phyloP scores from a whole-genome alignment of 2,888 invertebrate genomes.

The Thecophora atra region DNA sequence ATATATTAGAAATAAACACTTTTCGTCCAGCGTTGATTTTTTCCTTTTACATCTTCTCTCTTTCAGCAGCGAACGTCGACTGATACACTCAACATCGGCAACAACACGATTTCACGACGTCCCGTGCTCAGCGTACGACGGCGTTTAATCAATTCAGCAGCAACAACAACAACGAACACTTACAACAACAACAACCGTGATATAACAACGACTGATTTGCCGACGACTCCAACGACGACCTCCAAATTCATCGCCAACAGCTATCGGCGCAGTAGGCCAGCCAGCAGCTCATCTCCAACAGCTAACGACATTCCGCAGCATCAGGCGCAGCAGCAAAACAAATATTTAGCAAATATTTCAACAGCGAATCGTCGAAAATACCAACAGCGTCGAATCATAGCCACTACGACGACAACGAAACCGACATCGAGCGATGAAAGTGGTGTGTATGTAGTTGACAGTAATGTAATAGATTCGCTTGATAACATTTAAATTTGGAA shows the following conservation, averaged over 20 bases:
- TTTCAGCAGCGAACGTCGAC: slow-evolving; percentile 48
- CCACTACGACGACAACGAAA: slow-evolving; percentile 51
- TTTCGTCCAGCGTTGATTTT: slow-evolving; percentile 13
- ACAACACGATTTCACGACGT: slow-evolving; percentile 53
- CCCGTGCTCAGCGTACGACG: slow-evolving; percentile 62
- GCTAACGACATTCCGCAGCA: slow-evolving; percentile 51
- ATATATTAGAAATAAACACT: background rate
- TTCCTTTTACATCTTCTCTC: slow-evolving; percentile 40
- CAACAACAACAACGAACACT: slow-evolving; percentile 39
- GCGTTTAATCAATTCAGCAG: slow-evolving; percentile 55
- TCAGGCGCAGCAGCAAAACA: slow-evolving; percentile 43
- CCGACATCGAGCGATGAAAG: slow-evolving; percentile 49
- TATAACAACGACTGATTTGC: slow-evolving; percentile 34
- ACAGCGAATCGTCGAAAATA: slow-evolving; percentile 55
- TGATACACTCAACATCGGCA: slow-evolving; percentile 35
- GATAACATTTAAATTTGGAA: background rate
- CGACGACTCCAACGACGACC: slow-evolving; percentile 32
- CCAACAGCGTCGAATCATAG: slow-evolving; percentile 53
- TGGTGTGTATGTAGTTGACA: slow-evolving; percentile 52
- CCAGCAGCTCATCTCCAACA: slow-evolving; percentile 42
- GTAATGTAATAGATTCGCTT: no score
- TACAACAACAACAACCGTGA: slow-evolving; percentile 38
- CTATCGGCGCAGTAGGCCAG: slow-evolving; percentile 51
- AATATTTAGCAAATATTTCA: slow-evolving; percentile 47
- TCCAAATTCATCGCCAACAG: slow-evolving; percentile 62